Evolutionary conservation across 2,113 vertebrate species (phyloP), one percentile per base, ranked within the genome.

Genomic region (Rhombomys opimus): DNA sequence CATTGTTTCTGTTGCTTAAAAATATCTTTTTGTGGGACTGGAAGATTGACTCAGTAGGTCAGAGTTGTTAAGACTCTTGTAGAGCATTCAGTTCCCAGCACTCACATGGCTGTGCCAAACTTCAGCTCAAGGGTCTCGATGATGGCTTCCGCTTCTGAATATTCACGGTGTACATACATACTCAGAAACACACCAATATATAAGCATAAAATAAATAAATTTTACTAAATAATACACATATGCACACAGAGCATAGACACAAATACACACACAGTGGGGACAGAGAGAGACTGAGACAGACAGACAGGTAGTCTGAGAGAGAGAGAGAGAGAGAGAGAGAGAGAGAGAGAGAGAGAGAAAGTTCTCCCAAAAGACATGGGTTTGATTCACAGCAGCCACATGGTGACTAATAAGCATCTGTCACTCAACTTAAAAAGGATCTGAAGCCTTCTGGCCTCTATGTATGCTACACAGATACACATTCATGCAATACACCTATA

Each of bases 1-100:
- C 2, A 20, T 92, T 75, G 27, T 4, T 88, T 96, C 92, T 92
- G 22, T 67, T 41, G 61, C 20, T 92, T 76, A 95, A 73, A 41
- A 89, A 50, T 12, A 22, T 18, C 52, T 46, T 27, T 46, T 3
- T 12, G 10, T 25, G 12, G n/a, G n/a, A 14, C 3, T 18, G 3
- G 35, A 63, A 23, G 61, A 11, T 61, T 61, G 57, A 1, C n/a
- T 63, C 80, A 27, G 22, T 38, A 61, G n/a, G 14, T 38, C 81
- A 84, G 75, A 50, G 14, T 84, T 4, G 13, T 84, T 63, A 38
- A 9, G 22, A 57, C 18, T 13, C 18, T 2, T 57, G 32, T 57
- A 61, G 57, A 38, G n/a, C 57, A n/a, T 63, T 41, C 59, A 30
- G 6, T 63, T 41, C 7, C 59, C 23, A 84, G 81, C 13, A 41